These are phyloP conservation scores for Theocolax elegans DNA, from an alignment of 1,140 invertebrate genomes.

Conservation along the genomic window DNA sequence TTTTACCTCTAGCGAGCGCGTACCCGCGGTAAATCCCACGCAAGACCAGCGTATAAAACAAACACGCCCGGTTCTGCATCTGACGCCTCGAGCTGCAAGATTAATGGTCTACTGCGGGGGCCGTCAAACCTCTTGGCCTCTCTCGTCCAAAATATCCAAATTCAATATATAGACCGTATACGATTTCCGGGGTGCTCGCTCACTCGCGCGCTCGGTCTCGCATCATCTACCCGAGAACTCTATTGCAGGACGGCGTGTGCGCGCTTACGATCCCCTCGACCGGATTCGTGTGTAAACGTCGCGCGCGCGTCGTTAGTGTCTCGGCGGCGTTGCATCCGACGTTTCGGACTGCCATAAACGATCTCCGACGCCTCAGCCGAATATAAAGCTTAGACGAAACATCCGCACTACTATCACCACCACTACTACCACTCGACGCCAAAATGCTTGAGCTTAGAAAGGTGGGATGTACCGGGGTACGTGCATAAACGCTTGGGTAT, in stretches of 20 bases:
- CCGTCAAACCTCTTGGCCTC: background rate
- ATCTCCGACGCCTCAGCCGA: background rate
- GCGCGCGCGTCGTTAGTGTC: background rate
- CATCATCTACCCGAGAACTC: too few species aligned
- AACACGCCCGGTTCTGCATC: background rate
- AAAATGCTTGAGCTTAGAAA: background rate
- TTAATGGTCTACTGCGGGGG: background rate
- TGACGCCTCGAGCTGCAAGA: background rate
- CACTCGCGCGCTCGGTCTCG: background rate
- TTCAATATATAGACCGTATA: background rate
- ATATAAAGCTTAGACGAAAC: conserved; percentile 6
- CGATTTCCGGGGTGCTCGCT: background rate
- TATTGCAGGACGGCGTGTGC: too few species aligned
- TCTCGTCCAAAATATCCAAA: conserved; percentile 14
- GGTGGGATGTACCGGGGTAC: background rate
- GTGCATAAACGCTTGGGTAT: background rate
- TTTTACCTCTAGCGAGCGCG: too few species aligned
- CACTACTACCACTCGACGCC: too few species aligned
- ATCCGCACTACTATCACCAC: too few species aligned
- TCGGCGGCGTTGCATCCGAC: background rate
- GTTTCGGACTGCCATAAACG: conserved; percentile 6
- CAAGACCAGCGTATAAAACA: background rate
- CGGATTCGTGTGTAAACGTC: background rate
- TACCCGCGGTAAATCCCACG: background rate
- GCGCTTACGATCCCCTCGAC: background rate